Conservation (phyloP, 2,113 vertebrate genomes). For the Glaucomys volans region DNA sequence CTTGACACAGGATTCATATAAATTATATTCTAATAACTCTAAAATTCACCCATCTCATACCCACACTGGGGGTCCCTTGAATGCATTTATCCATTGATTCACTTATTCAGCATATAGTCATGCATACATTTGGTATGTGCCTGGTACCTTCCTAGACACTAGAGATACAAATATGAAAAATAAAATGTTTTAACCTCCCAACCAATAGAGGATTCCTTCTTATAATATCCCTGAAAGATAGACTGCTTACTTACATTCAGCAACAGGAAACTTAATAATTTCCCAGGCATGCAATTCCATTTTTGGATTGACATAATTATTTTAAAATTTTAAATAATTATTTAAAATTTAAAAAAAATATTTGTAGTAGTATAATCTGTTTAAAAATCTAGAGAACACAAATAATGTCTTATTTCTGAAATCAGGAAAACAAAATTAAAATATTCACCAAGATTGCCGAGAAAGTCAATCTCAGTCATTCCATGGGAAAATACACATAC, state of each 20-base stretch:
- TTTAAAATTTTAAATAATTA: background rate
- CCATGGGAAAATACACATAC: background rate
- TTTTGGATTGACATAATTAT: background rate
- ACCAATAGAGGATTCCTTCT: background rate
- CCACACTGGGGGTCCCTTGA: background rate
- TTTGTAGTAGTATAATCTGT: background rate
- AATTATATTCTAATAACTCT: slow-evolving; percentile 29
- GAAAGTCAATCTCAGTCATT: background rate
- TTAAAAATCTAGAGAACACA: slow-evolving; percentile 28
- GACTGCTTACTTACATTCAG: background rate
- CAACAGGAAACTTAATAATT: slow-evolving; percentile 33
- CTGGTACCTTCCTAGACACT: background rate
- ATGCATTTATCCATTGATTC: background rate
- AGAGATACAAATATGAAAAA: slow-evolving; percentile 7
- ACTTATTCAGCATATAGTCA: background rate
- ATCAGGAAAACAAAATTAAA: slow-evolving; percentile 53
- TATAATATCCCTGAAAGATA: background rate
- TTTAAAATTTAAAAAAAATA: background rate
- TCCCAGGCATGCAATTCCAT: background rate
- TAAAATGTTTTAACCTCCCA: slow-evolving; percentile 15
- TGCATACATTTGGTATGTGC: background rate
- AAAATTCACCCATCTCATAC: background rate
- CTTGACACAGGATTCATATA: background rate
- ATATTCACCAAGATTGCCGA: background rate
- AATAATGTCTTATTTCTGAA: slow-evolving; percentile 42